phyloP scores from a whole-genome alignment of 2,797 vertebrate species.

The Otolemur crassicaudatus region DNA sequence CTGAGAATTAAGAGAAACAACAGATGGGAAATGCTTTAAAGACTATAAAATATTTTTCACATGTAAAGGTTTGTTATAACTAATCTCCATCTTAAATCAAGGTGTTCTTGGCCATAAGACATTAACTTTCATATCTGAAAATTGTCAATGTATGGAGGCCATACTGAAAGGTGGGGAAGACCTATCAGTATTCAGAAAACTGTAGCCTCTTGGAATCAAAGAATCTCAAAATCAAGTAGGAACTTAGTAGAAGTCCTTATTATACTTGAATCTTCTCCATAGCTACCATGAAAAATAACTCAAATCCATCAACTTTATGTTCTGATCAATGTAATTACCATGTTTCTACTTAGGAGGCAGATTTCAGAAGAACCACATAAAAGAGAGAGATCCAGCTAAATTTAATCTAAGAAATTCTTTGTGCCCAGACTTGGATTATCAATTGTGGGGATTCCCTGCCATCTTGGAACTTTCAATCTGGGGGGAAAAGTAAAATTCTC shows the following conservation, averaged over 20 bases:
- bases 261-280: not conserved
- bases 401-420: not conserved
- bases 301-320: not conserved
- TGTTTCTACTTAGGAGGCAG: not conserved
- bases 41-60: not conserved
- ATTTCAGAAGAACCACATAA: not conserved
- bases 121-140: not conserved
- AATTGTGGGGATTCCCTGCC: not conserved
- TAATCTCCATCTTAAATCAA: slow-evolving; percentile 25
- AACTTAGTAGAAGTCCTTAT: not conserved
- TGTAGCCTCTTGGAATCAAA: not conserved
- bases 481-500: not conserved
- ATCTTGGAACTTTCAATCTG: not conserved
- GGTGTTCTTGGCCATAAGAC: not conserved
- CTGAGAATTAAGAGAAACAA: not conserved
- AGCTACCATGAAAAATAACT: not conserved
- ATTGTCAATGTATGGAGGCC: not conserved
- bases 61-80: not conserved
- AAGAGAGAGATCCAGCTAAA: not conserved
- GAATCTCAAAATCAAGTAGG: not conserved
- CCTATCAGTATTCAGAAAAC: not conserved
- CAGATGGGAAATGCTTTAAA: slow-evolving; percentile 21
- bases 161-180: not conserved
- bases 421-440: not conserved
- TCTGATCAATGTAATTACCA: not conserved